phyloP scores from a whole-genome alignment of 92 coral and sea anemone species.

The Heteractis magnifica region DNA sequence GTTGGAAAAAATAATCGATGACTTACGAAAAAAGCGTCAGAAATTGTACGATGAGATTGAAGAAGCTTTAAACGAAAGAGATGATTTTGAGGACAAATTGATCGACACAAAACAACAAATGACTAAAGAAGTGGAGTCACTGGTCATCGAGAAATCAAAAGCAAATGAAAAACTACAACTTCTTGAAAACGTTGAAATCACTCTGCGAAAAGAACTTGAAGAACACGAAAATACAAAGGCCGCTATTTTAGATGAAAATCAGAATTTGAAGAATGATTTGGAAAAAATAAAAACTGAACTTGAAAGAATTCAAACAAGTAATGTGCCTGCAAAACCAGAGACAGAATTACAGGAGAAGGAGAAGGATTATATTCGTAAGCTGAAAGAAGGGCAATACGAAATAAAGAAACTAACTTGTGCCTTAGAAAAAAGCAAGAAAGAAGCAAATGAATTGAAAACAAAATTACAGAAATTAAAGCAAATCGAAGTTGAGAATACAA shows the following conservation, averaged over 20 bases:
- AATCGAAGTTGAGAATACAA: neutral
- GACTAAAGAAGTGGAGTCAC: conserved; percentile 34
- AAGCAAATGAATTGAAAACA: conserved; percentile 13
- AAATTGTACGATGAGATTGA: conserved; percentile 69
- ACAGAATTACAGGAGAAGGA: conserved; percentile 7
- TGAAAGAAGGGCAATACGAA: conserved; percentile 20
- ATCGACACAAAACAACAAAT: conserved; percentile 44
- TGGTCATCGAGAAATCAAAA: conserved; percentile 15
- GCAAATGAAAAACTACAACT: conserved; percentile 40
- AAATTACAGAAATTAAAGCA: conserved; percentile 15
- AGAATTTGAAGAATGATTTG: conserved; percentile 38
- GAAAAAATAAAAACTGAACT: conserved; percentile 24
- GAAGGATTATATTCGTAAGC: neutral
- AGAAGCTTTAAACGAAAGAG: conserved; percentile 68
- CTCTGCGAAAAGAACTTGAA: conserved; percentile 40
- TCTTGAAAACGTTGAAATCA: conserved; percentile 20
- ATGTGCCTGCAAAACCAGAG: neutral
- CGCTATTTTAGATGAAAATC: conserved; percentile 29
- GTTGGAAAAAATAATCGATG: conserved; percentile 73
- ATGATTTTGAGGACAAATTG: conserved; percentile 67
- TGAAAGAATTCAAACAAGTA: neutral
- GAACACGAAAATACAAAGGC: conserved; percentile 47
- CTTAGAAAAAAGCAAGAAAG: conserved; percentile 36
- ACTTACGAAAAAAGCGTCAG: conserved; percentile 65
- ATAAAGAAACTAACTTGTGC: conserved; percentile 26